Percentiles rank a stretch among this genome's conserved stretches.
Evolutionary conservation across 1,140 invertebrate species (phyloP).

Genomic region (Plodia interpunctella): DNA sequence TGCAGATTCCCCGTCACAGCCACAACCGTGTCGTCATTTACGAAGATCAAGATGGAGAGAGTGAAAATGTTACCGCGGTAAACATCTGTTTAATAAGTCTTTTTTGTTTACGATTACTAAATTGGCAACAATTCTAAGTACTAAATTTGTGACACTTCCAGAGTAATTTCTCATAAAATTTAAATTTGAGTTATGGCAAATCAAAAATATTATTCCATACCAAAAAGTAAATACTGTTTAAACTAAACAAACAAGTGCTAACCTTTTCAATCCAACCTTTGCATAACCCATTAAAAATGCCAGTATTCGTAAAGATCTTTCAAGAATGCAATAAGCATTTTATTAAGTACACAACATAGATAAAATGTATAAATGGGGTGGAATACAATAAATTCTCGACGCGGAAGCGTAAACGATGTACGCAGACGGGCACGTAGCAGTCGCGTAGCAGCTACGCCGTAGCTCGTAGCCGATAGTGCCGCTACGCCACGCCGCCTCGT

Average conservation of each 20-base stretch:
- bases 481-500: slow-evolving; percentile 21
- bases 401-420: slow-evolving; percentile 72
- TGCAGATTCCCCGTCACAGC: not conserved
- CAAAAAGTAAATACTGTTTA: no score
- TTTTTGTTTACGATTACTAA: no score
- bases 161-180: no score
- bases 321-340: slow-evolving; percentile 12
- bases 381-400: slow-evolving; percentile 67
- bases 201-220: no score
- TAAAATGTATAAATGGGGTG: slow-evolving; percentile 69
- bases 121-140: no score
- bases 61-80: not conserved
- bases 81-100: not conserved
- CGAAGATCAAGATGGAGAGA: not conserved
- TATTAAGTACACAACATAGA: slow-evolving; percentile 60
- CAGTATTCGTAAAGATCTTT: not conserved
- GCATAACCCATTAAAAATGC: not conserved
- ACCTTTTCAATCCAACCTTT: no score
- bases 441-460: slow-evolving; percentile 33
- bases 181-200: no score
- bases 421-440: slow-evolving; percentile 57
- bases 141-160: no score
- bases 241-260: no score
- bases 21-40: not conserved
- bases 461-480: slow-evolving; percentile 22